Percentiles rank a stretch among this genome's conserved stretches.
Conservation (phyloP, 2,888 invertebrate species). For the Myopa tessellatipennis region DNA sequence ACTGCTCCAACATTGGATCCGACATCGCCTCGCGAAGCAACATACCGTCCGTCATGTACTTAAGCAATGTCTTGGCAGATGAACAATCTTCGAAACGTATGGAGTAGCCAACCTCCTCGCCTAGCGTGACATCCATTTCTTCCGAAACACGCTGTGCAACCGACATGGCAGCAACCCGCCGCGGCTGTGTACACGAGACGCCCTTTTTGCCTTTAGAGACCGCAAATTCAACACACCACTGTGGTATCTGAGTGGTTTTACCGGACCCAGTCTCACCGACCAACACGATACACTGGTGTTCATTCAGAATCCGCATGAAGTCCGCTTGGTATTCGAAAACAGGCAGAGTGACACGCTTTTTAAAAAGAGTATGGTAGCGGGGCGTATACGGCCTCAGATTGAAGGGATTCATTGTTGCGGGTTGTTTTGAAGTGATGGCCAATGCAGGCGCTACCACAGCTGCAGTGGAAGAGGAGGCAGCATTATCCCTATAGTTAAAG, state of each 20-base stretch:
- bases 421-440: conserved; percentile 60
- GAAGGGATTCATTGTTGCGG: conserved; percentile 78
- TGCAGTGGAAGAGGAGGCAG: conserved; percentile 40
- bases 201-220: conserved; percentile 76
- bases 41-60: conserved; percentile 99
- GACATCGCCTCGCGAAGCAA: conserved; percentile 98
- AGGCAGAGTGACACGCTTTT: conserved; percentile 90
- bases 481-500: conserved; percentile 27
- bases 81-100: conserved; percentile 99
- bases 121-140: conserved; percentile 97
- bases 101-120: conserved; percentile 93
- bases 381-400: conserved; percentile 87
- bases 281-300: conserved; percentile 93
- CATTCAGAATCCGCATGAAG: conserved; percentile 92
- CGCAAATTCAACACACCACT: conserved; percentile 89
- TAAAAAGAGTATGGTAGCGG: conserved; percentile 87
- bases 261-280: conserved; percentile 99
- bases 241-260: conserved; percentile 99
- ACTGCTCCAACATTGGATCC: conserved; percentile 95
- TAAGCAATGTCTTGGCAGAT: conserved; percentile 90
- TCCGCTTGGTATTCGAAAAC: conserved; percentile 98
- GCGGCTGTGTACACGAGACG: conserved; percentile 96
- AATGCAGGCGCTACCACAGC: conserved; percentile 13
- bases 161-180: conserved; percentile 99
- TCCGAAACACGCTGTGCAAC: conserved; percentile 99